Base-by-base conservation (phyloP, 2,888 invertebrate genomes). In the Troglohyphantes excavatus region DNA sequence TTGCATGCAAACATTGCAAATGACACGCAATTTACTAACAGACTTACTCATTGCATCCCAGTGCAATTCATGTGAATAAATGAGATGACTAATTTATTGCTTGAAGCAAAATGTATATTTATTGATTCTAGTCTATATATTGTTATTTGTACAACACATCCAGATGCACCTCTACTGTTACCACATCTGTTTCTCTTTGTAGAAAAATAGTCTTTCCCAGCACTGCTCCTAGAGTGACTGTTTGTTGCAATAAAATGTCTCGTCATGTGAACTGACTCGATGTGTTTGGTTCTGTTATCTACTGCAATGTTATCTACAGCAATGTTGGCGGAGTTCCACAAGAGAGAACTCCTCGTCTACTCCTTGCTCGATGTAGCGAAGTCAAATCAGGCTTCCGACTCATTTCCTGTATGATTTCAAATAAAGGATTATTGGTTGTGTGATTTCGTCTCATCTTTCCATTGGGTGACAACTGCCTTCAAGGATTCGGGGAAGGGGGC, bases 401-500 rank as follows among this genome's bases (percentile, higher is more conserved):
- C 23, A 43, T 78, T 78, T 39, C 78, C 63, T 17, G 39, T 65
- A 43, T 33, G n/a, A 21, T 78, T 59, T 59, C 39, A 78, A 78
- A 78, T 78, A 78, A 78, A 72, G 46, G 46, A 78, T 78, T 78
- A 63, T 78, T 78, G 78, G 61, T 78, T 39, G 29, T 78, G 78
- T 78, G 63, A 65, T n/a, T 43, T 65, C 17, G 19, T 65, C 9
- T 63, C 23, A 39, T 33, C 19, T 68, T 21, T 68, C 33, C 17
- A 39, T 11, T 39, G 3, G n/a, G n/a, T n/a, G n/a, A n/a, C n/a
- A n/a, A n/a, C n/a, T n/a, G n/a, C n/a, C n/a, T n/a, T n/a, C n/a
- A n/a, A n/a, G n/a, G n/a, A n/a, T n/a, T n/a, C n/a, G n/a, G n/a
- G n/a, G n/a, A n/a, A n/a, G n/a, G n/a, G n/a, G n/a, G n/a, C n/a